phyloP scores from a whole-genome alignment of 1,140 invertebrate genomes.

The Euwallacea similis region DNA sequence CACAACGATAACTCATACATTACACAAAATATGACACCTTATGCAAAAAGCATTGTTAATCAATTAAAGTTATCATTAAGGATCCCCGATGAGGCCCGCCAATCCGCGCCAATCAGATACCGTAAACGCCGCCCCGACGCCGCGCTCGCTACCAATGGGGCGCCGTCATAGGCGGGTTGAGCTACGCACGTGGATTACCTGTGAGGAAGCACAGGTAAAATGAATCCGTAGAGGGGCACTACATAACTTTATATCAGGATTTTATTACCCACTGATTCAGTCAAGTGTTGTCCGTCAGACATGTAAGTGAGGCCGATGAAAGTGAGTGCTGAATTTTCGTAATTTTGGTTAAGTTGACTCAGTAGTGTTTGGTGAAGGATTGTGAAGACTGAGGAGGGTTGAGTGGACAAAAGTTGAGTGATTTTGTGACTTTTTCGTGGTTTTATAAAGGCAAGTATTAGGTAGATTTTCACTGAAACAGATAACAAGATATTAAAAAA shows the following conservation, averaged over 20 bases:
- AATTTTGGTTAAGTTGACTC: no score
- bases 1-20: background rate
- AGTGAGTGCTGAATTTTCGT: no score
- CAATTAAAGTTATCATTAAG: conserved; percentile 29
- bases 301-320: conserved; percentile 12
- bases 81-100: conserved; percentile 9
- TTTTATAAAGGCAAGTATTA: no score
- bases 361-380: no score
- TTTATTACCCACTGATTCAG: conserved; percentile 32
- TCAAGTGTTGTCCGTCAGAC: conserved; percentile 36
- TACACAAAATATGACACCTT: conserved; percentile 7
- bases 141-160: conserved; percentile 8
- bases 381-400: no score
- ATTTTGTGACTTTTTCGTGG: no score
- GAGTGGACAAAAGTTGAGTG: no score
- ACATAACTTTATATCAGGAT: conserved; percentile 36
- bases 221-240: conserved; percentile 19
- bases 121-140: conserved; percentile 11
- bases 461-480: no score
- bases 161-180: background rate
- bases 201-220: conserved; percentile 9
- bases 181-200: conserved; percentile 33
- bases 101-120: conserved; percentile 29
- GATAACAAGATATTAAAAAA: no score
- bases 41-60: conserved; percentile 28